These are phyloP conservation scores for Cheilosia vernalis DNA, from an alignment of 2,888 invertebrate species.

Conservation along the genomic window DNA sequence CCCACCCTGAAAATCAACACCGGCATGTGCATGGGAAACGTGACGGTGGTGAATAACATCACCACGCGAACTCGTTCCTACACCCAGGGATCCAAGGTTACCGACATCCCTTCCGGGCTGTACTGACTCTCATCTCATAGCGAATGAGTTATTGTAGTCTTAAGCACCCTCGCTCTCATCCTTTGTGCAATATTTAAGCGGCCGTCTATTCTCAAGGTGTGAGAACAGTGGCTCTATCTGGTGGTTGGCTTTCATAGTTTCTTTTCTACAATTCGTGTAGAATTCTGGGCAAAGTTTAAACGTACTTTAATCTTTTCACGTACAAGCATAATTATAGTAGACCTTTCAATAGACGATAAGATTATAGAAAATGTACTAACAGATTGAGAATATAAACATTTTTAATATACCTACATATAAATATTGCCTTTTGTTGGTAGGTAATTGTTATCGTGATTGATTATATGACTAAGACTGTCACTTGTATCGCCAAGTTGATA, in stretches of 20 bases:
- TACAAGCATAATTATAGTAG: conserved; percentile 29
- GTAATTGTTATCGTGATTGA: neutral
- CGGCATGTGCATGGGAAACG: conserved; percentile 66
- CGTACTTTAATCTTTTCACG: conserved; percentile 12
- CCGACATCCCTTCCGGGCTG: conserved; percentile 89
- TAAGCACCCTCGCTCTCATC: conserved; percentile 46
- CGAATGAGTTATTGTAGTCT: conserved; percentile 24
- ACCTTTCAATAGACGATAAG: conserved; percentile 37
- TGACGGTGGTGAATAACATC: conserved; percentile 85
- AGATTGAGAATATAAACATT: conserved; percentile 14
- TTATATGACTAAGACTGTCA: neutral
- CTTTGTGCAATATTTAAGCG: conserved; percentile 66
- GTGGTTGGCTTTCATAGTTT: conserved; percentile 52
- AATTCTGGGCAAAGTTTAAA: conserved; percentile 9
- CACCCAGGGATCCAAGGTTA: conserved; percentile 86
- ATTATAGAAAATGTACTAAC: conserved; percentile 5
- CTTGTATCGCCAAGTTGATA: neutral
- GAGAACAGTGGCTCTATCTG: conserved; percentile 35
- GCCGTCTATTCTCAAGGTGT: conserved; percentile 2
- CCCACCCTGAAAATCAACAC: conserved; percentile 80
- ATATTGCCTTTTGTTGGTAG: neutral
- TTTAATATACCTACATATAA: neutral
- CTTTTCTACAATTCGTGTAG: conserved; percentile 11
- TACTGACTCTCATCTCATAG: conserved; percentile 84
- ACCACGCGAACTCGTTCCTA: conserved; percentile 83